phyloP scores from a whole-genome alignment of 2,797 vertebrate genomes.

The Spea hammondii region DNA sequence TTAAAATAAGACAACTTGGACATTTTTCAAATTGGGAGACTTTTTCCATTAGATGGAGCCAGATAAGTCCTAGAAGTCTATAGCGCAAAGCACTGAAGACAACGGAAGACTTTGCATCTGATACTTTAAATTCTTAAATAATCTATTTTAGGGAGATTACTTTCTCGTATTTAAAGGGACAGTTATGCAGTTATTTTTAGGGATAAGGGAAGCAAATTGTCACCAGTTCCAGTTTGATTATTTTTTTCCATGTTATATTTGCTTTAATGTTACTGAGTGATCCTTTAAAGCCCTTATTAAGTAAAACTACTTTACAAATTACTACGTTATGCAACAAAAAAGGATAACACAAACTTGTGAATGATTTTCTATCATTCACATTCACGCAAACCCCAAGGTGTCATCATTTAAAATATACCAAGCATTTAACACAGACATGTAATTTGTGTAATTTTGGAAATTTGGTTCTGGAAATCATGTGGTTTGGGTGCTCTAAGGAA shows the following conservation, averaged over 20 bases:
- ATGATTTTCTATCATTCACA: constrained; percentile 10
- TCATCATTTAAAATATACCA: constrained; percentile 37
- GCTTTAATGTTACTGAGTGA: no score
- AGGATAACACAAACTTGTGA: neutral
- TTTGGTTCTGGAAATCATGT: constrained; percentile 29
- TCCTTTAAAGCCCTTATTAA: no score
- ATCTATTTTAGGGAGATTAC: constrained; percentile 27
- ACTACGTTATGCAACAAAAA: no score
- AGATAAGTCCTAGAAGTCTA: constrained; percentile 55
- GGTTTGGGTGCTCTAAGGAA: constrained; percentile 35
- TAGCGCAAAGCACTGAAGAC: constrained; percentile 52
- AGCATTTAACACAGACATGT: constrained; percentile 31
- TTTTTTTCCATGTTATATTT: no score
- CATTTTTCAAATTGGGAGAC: constrained; percentile 26
- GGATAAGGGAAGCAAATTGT: no score
- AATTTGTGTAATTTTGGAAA: constrained; percentile 45
- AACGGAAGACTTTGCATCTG: constrained; percentile 24
- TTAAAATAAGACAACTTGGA: constrained; percentile 50
- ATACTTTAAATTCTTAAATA: constrained; percentile 50
- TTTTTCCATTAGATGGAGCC: constrained; percentile 49
- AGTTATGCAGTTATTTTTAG: no score
- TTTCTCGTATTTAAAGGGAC: constrained; percentile 5
- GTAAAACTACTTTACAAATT: no score
- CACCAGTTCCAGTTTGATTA: no score
- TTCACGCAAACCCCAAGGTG: constrained; percentile 27